Evolutionary conservation across 2,797 vertebrate species (phyloP).

Genomic region (Sebastes oblongus): DNA sequence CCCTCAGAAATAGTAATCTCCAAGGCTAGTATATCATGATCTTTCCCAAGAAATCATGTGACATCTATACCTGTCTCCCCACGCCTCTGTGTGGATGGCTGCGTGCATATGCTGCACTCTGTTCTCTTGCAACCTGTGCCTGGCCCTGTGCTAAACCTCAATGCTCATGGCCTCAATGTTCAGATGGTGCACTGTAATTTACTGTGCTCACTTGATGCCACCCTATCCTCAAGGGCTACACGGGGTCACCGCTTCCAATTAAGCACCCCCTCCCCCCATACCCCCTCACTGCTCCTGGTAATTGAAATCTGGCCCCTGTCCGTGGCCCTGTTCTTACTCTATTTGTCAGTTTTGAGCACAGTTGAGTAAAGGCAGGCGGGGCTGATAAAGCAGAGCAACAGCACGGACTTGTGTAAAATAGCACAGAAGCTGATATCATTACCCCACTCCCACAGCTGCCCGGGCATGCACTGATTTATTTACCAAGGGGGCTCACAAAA

Average conservation of each 20-base stretch:
- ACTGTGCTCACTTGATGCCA: constrained; percentile 69
- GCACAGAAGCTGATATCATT: constrained; percentile 56
- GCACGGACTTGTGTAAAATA: constrained; percentile 29
- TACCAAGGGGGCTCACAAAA: constrained; percentile 39
- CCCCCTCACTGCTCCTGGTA: constrained; percentile 67
- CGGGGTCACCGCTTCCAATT: constrained; percentile 81
- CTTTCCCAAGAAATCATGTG: constrained; percentile 3
- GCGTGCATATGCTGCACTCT: constrained; percentile 69
- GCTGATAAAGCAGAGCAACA: constrained; percentile 54
- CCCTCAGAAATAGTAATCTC: neutral
- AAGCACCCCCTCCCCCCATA: constrained; percentile 43
- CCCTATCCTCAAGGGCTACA: constrained; percentile 67
- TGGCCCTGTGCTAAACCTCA: constrained; percentile 56
- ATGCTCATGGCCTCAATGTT: constrained; percentile 65
- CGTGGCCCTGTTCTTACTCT: constrained; percentile 52
- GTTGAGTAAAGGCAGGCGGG: constrained; percentile 61
- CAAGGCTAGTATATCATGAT: neutral
- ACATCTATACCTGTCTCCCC: constrained; percentile 34
- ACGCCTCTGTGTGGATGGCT: constrained; percentile 50
- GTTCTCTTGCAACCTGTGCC: constrained; percentile 52
- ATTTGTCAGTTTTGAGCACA: constrained; percentile 70
- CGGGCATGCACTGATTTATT: constrained; percentile 60
- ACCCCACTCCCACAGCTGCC: constrained; percentile 28
- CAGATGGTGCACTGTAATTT: constrained; percentile 77
- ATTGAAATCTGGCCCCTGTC: constrained; percentile 77